Evolutionary conservation across 2,797 vertebrate species (phyloP), one percentile per base, ranked within the genome.

Genomic region (Etheostoma perlongum): DNA sequence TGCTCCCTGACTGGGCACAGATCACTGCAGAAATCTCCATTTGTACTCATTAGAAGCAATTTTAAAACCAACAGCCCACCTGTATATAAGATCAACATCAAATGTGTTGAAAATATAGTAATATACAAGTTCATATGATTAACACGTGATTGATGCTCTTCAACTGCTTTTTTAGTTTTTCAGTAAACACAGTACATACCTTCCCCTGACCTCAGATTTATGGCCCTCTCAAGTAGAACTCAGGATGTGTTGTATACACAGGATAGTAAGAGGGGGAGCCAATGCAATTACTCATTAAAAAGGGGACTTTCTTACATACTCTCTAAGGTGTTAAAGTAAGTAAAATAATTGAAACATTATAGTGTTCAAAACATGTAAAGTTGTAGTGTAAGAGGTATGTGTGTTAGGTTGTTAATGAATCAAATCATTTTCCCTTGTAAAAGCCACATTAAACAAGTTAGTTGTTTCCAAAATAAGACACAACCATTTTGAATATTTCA

Each of bases 1-100:
- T 93, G 92, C 90, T 92, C 74, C 42, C 85, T 83, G 88, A 81
- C 88, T 85, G 76, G 27, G 55, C 75, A 70, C 54, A 72, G 72
- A 87, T 65, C 64, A 61, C 62, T 61, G 78, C 82, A 86, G 68
- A 79, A 81, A 79, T 89, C 79, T 88, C 72, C 66, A 85, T 92
- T 91, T 92, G 79, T 83, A 72, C 62, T 86, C 55, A 79, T 85
- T 73, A 76, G 51, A 77, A 54, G 18, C 58, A 8, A 83, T 82
- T 78, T 80, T 44, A 68, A 7, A 40, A 49, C 19, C 42, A 58
- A 54, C 36, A 48, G 16, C 65, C 54, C 65, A 65, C 25, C 49
- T 49, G 21, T 30, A 72, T n/a, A 9, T 44, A 33, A 36, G 12
- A 55, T 78, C 54, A 33, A 30, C 44, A 53, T 64, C 40, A 68